phyloP scores from a whole-genome alignment of 2,113 vertebrate genomes.

The Penelope pileata region DNA sequence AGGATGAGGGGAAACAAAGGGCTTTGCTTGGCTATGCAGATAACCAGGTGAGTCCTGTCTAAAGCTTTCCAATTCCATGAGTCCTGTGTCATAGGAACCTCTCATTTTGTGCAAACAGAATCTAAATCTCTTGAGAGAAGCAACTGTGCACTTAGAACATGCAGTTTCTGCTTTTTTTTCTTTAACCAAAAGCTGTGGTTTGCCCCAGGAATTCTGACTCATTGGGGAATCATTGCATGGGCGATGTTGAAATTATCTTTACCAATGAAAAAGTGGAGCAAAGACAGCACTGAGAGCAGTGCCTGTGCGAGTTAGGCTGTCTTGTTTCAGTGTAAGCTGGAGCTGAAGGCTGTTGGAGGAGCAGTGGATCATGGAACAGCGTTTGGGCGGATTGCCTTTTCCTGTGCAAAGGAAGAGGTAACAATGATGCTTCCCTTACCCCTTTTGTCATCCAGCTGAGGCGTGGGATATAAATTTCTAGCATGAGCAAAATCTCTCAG shows the following conservation, averaged over 20 bases:
- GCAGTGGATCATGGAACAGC: conserved; percentile 88
- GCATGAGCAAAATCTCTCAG: neutral
- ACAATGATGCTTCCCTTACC: accelerated
- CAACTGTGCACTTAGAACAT: neutral
- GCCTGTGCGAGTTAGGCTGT: neutral
- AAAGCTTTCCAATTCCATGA: neutral
- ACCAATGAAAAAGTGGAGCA: neutral
- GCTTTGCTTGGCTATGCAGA: conserved; percentile 88
- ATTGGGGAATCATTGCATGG: accelerated
- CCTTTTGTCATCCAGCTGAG: neutral
- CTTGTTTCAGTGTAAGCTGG: conserved; percentile 88
- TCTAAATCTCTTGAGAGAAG: neutral
- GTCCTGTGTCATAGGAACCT: accelerated
- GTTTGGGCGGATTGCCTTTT: conserved; percentile 94
- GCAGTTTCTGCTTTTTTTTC: accelerated
- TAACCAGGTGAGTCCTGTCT: conserved; percentile 80
- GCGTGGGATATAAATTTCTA: neutral
- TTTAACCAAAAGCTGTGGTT: neutral
- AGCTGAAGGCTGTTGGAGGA: conserved; percentile 79
- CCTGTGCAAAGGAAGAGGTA: conserved; percentile 91
- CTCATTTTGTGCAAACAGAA: neutral
- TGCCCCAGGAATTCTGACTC: neutral
- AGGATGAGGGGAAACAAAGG: conserved; percentile 82
- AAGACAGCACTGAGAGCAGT: accelerated
- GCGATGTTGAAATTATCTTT: neutral